Percentiles rank a stretch among this genome's conserved stretches.
phyloP scores from a whole-genome alignment of 1,140 invertebrate genomes.

The Aleiodes sp. region DNA sequence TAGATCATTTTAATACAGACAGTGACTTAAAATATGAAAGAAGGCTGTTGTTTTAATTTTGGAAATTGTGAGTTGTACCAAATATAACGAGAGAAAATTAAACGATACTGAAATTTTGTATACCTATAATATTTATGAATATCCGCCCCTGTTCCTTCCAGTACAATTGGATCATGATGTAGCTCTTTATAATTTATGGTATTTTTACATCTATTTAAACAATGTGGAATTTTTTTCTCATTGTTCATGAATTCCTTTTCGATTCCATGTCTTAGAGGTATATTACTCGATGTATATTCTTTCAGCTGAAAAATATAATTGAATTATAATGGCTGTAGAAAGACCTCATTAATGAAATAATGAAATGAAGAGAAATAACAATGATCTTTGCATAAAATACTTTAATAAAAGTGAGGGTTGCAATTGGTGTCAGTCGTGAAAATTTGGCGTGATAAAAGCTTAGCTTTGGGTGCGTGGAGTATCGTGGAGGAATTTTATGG shows the following conservation, averaged over 20 bases:
- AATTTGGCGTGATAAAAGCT: constrained; percentile 95
- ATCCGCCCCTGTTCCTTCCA: too few species aligned
- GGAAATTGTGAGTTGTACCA: too few species aligned
- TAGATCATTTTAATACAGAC: too few species aligned
- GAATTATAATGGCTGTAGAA: neutral
- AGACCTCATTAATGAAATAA: neutral
- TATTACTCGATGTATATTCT: constrained; percentile 86
- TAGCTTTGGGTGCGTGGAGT: constrained; percentile 90
- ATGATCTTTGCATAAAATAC: constrained; percentile 61
- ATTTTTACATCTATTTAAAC: too few species aligned
- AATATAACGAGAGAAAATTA: too few species aligned
- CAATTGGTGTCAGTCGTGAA: constrained; percentile 87
- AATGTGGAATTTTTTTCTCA: constrained; percentile 69
- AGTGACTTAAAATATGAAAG: constrained; percentile 59
- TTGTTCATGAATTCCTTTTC: constrained; percentile 80
- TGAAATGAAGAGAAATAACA: neutral
- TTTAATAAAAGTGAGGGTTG: constrained; percentile 89
- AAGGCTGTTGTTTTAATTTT: constrained; percentile 67
- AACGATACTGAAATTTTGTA: too few species aligned
- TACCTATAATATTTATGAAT: too few species aligned
- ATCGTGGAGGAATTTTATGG: constrained; percentile 88
- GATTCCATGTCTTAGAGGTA: constrained; percentile 79
- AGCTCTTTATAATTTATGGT: too few species aligned
- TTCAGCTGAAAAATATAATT: constrained; percentile 71
- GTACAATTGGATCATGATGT: too few species aligned